Evolutionary conservation across 2,797 vertebrate species (phyloP).

Genomic region (Delichon dasypus): DNA sequence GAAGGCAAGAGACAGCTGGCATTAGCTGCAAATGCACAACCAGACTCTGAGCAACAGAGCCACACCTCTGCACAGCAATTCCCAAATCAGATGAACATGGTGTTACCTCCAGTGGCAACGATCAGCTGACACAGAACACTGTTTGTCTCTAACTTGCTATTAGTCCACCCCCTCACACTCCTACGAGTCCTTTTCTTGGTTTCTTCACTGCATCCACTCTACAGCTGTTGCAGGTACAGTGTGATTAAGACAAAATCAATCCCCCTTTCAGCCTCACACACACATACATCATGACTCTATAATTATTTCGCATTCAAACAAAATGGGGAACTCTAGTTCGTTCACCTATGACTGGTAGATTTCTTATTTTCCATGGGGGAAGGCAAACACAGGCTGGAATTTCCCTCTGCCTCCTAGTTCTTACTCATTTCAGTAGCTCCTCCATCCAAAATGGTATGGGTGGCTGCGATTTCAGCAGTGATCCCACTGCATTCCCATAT

Average conservation of each 20-base stretch:
- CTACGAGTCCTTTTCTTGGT: not conserved
- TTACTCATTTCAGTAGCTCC: not conserved
- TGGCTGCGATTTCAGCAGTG: not conserved
- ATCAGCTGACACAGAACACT: not conserved
- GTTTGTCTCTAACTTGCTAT: not conserved
- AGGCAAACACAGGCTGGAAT: not conserved
- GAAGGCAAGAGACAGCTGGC: not conserved
- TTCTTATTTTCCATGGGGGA: not conserved
- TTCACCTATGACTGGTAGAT: not conserved
- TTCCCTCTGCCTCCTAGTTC: not conserved
- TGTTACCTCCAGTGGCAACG: not conserved
- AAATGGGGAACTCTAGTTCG: rapidly evolving
- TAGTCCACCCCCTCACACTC: not conserved
- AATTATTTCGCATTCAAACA: not conserved
- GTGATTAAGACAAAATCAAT: not conserved
- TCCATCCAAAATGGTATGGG: not conserved
- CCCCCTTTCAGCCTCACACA: not conserved
- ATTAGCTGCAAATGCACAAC: not conserved
- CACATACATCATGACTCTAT: not conserved
- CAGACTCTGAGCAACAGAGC: not conserved
- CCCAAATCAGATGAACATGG: not conserved
- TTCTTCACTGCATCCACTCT: not conserved
- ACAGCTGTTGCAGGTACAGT: not conserved
- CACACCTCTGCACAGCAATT: not conserved
- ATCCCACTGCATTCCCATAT: conserved; percentile 20